phyloP scores from a whole-genome alignment of 2,797 vertebrate species.

The Sus cebifrons region DNA sequence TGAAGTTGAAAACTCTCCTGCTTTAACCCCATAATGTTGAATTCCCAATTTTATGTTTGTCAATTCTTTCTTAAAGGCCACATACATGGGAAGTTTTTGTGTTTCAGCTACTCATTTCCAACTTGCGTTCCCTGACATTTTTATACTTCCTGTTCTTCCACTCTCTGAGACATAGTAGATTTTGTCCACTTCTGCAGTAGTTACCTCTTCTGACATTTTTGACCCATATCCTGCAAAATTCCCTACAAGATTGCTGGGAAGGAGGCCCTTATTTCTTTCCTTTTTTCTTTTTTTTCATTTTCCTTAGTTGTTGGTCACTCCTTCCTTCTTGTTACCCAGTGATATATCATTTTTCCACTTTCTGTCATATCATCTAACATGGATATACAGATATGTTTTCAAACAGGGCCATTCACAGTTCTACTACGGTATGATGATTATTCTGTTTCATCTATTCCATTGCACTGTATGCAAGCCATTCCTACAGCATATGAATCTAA shows the following conservation, averaged over 20 bases:
- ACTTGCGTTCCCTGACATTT: background rate
- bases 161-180: background rate
- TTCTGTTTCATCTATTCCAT: background rate
- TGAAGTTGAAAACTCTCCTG: background rate
- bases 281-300: background rate
- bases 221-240: background rate
- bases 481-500: background rate
- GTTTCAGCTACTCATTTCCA: background rate
- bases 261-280: background rate
- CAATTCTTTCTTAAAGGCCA: slow-evolving; percentile 26
- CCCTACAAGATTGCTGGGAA: background rate
- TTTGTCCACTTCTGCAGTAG: background rate
- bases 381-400: slow-evolving; percentile 10
- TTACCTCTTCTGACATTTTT: background rate
- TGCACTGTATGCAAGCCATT: background rate
- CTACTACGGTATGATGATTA: background rate
- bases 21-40: background rate
- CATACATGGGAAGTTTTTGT: background rate
- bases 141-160: background rate
- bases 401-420: background rate
- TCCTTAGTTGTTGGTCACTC: background rate
- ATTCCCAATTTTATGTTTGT: slow-evolving; percentile 21
- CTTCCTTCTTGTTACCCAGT: background rate
- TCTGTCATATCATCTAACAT: background rate
- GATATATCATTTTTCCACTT: background rate